Base-by-base conservation (phyloP, 2,888 invertebrate genomes). In the Diploptera punctata region DNA sequence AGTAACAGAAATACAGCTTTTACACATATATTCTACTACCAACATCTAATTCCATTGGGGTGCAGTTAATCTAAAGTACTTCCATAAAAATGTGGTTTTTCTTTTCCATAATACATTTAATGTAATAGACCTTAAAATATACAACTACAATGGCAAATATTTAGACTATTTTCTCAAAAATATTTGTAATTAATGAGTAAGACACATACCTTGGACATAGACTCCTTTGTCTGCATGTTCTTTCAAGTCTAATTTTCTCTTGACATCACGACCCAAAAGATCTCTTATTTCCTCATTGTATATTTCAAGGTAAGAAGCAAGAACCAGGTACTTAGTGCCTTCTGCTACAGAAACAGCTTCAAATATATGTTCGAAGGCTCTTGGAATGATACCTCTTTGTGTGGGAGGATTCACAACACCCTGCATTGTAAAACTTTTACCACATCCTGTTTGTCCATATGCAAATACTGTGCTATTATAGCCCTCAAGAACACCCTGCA, bases 391-490 rank as follows among this genome's bases (percentile, higher is more conserved):
- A 0, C 91, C 89, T 68, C 85, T 83, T 73, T 85, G 84, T 76
- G 76, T 82, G 83, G 78, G 82, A 79, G 81, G 86, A 68, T 85
- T 82, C 1, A 82, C 77, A 29, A 87, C 82, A 9, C 93, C 95
- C 81, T 94, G 94, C 95, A 97, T 97, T 13, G 94, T 93, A 81
- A 92, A 94, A 0, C 94, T 94, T 81, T 96, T 97, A 0, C 96
- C 96, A 81, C 95, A 94, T 0, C 96, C 95, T 0, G 95, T 96
- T 84, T 96, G 96, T 0, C 96, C 96, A 80, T 97, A 97, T 0
- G 96, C 96, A 82, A 97, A 96, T 68, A 97, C 94, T 0, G 96
- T 96, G 19, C 94, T 93, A 84, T 96, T 97, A 85, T 96, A 96
- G 0, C 96, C 96, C 80, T 96, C 95, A 70, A 95, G 86, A 0